Conservation (phyloP, 2,797 vertebrate species). For the Lithobates pipiens region DNA sequence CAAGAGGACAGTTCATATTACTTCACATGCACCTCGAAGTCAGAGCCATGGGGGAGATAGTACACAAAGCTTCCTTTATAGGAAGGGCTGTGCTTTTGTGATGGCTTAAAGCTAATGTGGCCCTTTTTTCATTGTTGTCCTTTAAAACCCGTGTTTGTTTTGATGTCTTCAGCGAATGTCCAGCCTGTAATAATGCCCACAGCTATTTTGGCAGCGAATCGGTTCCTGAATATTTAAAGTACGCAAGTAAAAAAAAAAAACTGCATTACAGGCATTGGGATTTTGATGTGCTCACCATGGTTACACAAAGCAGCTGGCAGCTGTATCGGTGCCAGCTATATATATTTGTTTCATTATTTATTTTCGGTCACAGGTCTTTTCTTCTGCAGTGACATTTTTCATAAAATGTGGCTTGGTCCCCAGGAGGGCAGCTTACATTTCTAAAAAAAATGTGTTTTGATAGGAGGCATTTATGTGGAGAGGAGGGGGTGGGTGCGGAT, state of each 20-base stretch:
- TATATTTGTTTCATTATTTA: not conserved
- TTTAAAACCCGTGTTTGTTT: too few relatives aligned
- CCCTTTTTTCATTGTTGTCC: too few relatives aligned
- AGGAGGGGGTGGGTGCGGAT: too few relatives aligned
- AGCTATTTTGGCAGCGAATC: not conserved
- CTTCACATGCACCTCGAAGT: too few relatives aligned
- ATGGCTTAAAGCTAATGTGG: too few relatives aligned
- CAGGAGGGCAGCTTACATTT: not conserved
- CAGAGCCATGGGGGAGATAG: too few relatives aligned
- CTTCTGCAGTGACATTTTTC: not conserved
- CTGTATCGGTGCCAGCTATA: not conserved
- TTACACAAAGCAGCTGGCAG: constrained; percentile 21
- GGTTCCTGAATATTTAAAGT: not conserved
- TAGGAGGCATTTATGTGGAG: not conserved
- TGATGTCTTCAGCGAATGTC: too few relatives aligned
- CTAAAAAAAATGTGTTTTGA: not conserved
- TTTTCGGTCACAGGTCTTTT: not conserved
- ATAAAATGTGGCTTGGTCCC: constrained; percentile 20
- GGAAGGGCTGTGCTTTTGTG: too few relatives aligned
- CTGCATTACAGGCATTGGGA: not conserved
- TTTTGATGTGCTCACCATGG: constrained; percentile 28
- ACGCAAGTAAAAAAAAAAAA: not conserved
- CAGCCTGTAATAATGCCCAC: not conserved
- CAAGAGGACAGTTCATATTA: too few relatives aligned
- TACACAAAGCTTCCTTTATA: too few relatives aligned